phyloP scores from a whole-genome alignment of 2,113 vertebrate genomes.

The Erythrocercus mccallii region DNA sequence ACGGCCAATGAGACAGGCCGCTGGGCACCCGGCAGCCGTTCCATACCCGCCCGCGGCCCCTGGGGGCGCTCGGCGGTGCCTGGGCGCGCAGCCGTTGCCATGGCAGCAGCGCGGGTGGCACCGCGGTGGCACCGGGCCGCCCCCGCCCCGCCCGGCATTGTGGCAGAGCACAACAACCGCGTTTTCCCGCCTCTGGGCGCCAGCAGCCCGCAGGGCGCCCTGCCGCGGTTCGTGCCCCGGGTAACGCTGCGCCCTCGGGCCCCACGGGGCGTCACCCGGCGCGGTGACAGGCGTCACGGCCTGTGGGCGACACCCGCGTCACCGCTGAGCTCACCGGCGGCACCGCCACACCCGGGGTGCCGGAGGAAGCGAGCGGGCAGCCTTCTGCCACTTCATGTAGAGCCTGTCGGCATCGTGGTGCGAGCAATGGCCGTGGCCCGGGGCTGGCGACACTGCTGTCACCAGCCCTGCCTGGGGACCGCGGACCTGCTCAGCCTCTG shows the following conservation, averaged over 20 bases:
- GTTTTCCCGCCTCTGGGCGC: too few species aligned
- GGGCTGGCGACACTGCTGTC: not conserved
- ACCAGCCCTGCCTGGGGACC: not conserved
- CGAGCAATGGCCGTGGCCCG: fast-evolving
- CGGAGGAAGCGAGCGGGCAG: not conserved
- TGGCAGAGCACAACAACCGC: fast-evolving
- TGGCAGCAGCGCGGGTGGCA: not conserved
- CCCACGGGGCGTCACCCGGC: not conserved
- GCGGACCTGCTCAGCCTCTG: fast-evolving
- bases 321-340: not conserved
- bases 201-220: fast-evolving
- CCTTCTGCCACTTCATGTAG: fast-evolving
- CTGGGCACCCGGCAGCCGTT: not conserved
- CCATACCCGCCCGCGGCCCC: fast-evolving
- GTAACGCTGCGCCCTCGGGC: not conserved
- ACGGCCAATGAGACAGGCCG: not conserved
- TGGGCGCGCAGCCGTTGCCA: not conserved
- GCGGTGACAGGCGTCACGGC: not conserved
- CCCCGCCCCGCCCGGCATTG: fast-evolving
- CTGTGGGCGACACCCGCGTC: not conserved
- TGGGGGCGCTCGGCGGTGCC: not conserved
- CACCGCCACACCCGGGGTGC: fast-evolving
- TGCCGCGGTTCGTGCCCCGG: too few species aligned
- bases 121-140: fast-evolving
- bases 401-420: fast-evolving